Base-by-base conservation (phyloP, 2,888 invertebrate genomes). In the Kryphioiulus occultus region DNA sequence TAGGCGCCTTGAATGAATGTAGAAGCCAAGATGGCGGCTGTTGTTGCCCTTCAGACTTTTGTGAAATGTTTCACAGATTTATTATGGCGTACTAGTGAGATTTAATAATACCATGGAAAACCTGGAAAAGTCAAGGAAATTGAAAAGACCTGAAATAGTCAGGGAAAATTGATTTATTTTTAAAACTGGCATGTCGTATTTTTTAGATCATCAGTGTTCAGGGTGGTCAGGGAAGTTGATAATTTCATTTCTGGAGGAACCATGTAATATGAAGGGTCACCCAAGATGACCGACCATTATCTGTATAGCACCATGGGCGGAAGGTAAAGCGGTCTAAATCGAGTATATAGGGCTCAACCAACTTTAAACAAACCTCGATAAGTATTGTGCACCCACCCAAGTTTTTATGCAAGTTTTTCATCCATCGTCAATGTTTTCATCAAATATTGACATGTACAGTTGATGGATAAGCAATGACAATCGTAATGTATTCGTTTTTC, bases 381-480 rank as follows among this genome's bases (percentile, higher is more conserved):
- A 68, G 9, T 26, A 10, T 59, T 59, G 59, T 5, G 10, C 47
- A 47, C 17, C 59, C 53, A 59, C 59, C 59, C 59, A 17, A 22
- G 47, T 47, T 47, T 47, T 47, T 47, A 47, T 47, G 47, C 2
- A 3, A 59, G 22, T 59, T 59, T 22, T 59, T 12, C 17, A 59
- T 59, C 17, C 59, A 59, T 59, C 59, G 7, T 59, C 22, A 59
- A 22, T 9, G 7, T 68, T 26, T 68, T 68, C 68, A 22, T 9
- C 12, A 68, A 68, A 68, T 68, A 12, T 26, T 68, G 68, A 59
- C 59, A 59, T n/a, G n/a, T 39, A 39, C 3, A 9, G 26, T 26
- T 68, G 68, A 68, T 68, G 7, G 68, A 68, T 68, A 68, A 68
- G 68, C 68, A 10, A n/a, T 68, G 59, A 59, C 59, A 59, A n/a